Conservation (phyloP, 92 coral and sea anemone genomes). For the Phenganax marumi region DNA sequence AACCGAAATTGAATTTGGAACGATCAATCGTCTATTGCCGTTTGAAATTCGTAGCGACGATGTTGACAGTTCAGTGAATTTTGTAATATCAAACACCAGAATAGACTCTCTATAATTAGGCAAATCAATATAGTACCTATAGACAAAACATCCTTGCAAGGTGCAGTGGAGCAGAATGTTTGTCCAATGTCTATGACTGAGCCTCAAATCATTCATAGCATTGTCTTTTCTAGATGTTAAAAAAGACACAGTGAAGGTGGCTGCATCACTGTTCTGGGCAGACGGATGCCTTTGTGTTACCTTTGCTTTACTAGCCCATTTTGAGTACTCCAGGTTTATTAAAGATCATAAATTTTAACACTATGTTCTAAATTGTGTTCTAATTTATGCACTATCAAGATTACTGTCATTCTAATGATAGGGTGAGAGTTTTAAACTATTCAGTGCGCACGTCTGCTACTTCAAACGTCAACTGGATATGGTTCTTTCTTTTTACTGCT, state of each 20-base stretch:
- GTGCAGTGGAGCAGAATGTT: no score
- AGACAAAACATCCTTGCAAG: no score
- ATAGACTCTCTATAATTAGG: no score
- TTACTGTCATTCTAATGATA: background rate
- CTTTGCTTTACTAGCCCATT: conserved; percentile 20
- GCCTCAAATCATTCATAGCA: no score
- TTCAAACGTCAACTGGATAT: conserved; percentile 33
- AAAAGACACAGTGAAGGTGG: background rate
- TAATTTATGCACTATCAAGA: background rate
- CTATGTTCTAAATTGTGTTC: background rate
- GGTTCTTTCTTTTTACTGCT: conserved; percentile 31
- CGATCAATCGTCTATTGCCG: no score
- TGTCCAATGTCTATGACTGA: no score
- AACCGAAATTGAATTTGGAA: no score
- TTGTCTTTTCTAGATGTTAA: no score
- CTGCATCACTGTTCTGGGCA: conserved; percentile 10
- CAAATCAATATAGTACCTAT: no score
- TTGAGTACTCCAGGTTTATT: conserved; percentile 29
- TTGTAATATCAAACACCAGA: no score
- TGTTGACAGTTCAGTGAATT: no score
- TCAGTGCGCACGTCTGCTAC: conserved; percentile 19
- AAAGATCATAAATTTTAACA: background rate
- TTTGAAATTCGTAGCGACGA: no score
- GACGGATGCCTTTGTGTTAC: conserved; percentile 27
- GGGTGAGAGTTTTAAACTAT: conserved; percentile 35